A percentile compares a stretch with the other conserved stretches of the same genome.
Evolutionary conservation across 2,113 vertebrate species (phyloP).

Genomic region (Actenoides lindsayi): DNA sequence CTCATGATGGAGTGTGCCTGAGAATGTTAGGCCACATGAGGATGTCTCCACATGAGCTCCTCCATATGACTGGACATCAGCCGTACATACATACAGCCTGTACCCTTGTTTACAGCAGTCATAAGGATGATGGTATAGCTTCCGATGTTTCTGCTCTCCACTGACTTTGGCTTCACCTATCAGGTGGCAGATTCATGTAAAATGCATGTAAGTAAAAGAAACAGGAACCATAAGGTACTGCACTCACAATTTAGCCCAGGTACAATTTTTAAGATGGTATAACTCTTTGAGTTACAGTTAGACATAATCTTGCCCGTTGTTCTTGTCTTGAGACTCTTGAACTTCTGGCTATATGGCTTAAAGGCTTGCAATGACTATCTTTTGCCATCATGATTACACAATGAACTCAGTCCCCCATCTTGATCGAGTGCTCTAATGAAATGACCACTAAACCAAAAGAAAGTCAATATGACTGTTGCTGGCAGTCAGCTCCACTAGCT

Average conservation of each 20-base stretch:
- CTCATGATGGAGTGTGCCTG: neutral
- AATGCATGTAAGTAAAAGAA: neutral
- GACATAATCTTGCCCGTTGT: neutral
- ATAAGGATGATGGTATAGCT: neutral
- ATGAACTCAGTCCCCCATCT: neutral
- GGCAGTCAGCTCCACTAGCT: neutral
- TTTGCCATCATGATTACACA: neutral
- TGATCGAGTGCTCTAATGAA: neutral
- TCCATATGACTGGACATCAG: neutral
- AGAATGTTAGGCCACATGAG: fast-evolving
- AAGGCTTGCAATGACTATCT: neutral
- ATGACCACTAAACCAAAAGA: neutral
- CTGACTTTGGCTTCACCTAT: neutral
- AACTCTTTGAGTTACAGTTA: neutral
- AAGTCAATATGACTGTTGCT: neutral
- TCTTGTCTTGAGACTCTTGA: neutral
- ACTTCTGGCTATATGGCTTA: neutral
- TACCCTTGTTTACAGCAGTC: neutral
- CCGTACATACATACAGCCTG: too few relatives aligned
- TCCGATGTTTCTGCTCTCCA: neutral
- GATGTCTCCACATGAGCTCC: neutral
- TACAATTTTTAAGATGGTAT: neutral
- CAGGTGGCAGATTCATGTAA: neutral
- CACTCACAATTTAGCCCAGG: neutral
- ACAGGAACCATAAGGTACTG: neutral